Base-by-base conservation (phyloP, 2,113 vertebrate genomes). In the Megaptera novaeangliae region DNA sequence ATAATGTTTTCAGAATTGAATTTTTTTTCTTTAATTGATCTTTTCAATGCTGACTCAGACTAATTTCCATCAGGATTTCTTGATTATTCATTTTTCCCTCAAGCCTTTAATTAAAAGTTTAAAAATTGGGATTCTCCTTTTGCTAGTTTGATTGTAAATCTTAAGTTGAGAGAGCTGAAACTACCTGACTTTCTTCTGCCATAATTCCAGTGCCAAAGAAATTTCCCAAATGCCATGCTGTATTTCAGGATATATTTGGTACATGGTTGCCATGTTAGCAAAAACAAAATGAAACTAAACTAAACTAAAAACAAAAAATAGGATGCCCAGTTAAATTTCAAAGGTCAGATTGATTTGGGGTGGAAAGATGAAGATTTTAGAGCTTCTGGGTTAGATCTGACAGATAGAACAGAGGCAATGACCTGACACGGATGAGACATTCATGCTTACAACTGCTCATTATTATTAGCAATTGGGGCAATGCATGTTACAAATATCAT, bases 11-110 rank as follows among this genome's bases (percentile, higher is more conserved):
- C 72, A 86, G 85, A 74, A 68, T 69, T 34, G 72, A 66, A 31
- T 34, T 78, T 97, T 85, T 61, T 74, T 87, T 55, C 46, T 90
- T 84, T 71, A 83, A 91, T 95, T 95, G 85, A 80, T 95, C 57
- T 97, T 96, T 91, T 80, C 84, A 71, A 71, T 88, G 59, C 34
- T 83, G 57, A 88, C 69, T 64, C 44, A 81, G 69, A 71, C 49
- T 64, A 20, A 93, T 80, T 83, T 96, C 59, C 31, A 75, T 7
- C 10, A 71, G 59, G n/a, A 85, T 57, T 93, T 31, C 20, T 77
- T 92, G n/a, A 71, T 95, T 94, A 93, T 84, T 8, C 15, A 39
- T 91, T 81, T 96, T 77, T 8, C 39, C 14, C 4, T 91, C 36
- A 84, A 55, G 18, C 80, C n/a, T 81, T 95, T 86, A 92, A 86